Conservation (phyloP, 2,888 invertebrate species). For the Neoaliturus tenellus region DNA sequence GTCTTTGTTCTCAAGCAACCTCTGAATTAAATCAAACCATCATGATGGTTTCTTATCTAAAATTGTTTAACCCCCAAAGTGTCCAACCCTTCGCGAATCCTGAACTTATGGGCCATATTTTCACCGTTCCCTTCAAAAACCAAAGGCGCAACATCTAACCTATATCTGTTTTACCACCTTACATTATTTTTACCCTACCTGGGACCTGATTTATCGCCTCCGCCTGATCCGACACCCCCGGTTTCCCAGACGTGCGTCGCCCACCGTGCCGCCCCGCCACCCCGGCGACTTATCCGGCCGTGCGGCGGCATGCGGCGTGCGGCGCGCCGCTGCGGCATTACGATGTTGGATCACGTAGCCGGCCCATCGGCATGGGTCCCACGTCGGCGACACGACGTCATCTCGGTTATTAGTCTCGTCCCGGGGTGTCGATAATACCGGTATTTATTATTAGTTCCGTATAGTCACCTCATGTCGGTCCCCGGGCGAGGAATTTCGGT, state of each 20-base stretch:
- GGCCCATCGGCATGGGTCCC: constrained; percentile 3
- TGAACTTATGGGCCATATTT: too few species aligned
- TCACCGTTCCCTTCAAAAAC: too few species aligned
- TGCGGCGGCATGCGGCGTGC: neutral
- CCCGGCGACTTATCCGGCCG: neutral
- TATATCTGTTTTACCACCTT: too few species aligned
- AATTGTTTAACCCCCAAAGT: too few species aligned
- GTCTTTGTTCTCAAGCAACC: too few species aligned
- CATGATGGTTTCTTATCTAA: too few species aligned
- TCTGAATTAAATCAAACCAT: too few species aligned
- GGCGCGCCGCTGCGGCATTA: too few species aligned
- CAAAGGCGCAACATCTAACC: too few species aligned
- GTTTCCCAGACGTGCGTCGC: neutral
- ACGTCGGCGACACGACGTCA: constrained; percentile 12
- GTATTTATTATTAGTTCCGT: constrained; percentile 30
- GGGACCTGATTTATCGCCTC: constrained; percentile 6
- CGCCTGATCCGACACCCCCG: neutral
- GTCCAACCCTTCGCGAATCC: too few species aligned
- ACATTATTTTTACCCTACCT: too few species aligned
- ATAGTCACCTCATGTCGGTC: neutral
- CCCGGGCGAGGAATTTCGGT: too few species aligned
- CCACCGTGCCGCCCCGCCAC: neutral
- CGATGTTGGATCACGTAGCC: neutral
- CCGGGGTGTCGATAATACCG: neutral
- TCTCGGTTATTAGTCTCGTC: constrained; percentile 18